phyloP scores from a whole-genome alignment of 2,797 vertebrate genomes.

The Threskiornis aethiopicus region DNA sequence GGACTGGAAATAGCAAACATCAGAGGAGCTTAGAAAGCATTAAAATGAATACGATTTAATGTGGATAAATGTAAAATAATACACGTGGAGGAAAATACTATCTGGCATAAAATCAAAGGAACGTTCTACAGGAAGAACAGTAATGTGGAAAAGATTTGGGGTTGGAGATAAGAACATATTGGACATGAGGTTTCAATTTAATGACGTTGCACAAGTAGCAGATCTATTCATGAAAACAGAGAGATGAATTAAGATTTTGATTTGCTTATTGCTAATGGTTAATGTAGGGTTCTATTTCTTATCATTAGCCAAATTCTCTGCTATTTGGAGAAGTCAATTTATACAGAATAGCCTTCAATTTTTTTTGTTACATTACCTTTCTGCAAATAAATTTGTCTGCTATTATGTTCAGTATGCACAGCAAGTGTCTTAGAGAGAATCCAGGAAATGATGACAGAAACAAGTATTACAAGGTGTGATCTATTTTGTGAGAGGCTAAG shows the following conservation, averaged over 20 bases:
- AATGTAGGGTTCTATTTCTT: neutral
- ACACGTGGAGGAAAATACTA: conserved; percentile 51
- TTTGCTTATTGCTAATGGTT: neutral
- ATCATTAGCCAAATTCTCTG: neutral
- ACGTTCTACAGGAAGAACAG: conserved; percentile 45
- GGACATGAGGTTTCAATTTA: conserved; percentile 55
- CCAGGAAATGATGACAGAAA: conserved; percentile 36
- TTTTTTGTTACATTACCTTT: neutral
- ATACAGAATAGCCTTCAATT: neutral
- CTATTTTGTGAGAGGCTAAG: conserved; percentile 32
- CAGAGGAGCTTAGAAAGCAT: conserved; percentile 57
- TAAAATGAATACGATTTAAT: conserved; percentile 66
- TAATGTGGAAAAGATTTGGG: conserved; percentile 44
- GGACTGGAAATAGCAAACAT: conserved; percentile 49
- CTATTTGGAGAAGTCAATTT: neutral
- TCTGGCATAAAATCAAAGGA: conserved; percentile 58
- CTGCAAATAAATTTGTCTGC: neutral
- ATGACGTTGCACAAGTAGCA: neutral
- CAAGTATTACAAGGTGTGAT: conserved; percentile 45
- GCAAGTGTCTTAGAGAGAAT: neutral
- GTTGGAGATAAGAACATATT: conserved; percentile 38
- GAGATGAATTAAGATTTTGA: conserved; percentile 1
- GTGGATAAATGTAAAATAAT: conserved; percentile 67
- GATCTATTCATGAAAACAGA: neutral
- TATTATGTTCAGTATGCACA: neutral